Evolutionary conservation across 2,797 vertebrate species (phyloP).

Genomic region (Enteromius mattozi): DNA sequence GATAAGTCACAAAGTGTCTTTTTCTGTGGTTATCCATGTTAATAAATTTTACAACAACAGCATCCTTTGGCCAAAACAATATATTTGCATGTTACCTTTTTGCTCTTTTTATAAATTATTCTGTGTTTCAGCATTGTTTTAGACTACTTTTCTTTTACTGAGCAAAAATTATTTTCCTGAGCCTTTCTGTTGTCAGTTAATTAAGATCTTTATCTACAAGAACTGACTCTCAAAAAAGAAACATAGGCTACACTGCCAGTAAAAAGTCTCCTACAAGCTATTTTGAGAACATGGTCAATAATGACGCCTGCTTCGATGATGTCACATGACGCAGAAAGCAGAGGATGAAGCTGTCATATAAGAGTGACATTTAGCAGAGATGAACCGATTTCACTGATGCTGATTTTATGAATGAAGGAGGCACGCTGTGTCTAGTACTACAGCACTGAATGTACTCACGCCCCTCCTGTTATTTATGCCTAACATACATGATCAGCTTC

Average conservation of each 20-base stretch:
- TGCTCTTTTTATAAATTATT: neutral
- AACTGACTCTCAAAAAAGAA: neutral
- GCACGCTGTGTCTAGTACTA: conserved; percentile 26
- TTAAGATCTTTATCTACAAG: neutral
- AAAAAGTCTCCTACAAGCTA: neutral
- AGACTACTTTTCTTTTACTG: neutral
- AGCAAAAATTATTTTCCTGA: too few species aligned
- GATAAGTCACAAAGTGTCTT: neutral
- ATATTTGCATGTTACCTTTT: neutral
- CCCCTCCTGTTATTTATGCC: neutral
- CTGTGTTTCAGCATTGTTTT: neutral
- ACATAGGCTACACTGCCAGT: neutral
- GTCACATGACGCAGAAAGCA: conserved; percentile 22
- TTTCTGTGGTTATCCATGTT: neutral
- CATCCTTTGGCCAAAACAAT: too few species aligned
- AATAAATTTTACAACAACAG: neutral
- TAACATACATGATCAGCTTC: neutral
- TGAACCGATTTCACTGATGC: neutral
- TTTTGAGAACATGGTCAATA: conserved; percentile 4
- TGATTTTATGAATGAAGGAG: conserved; percentile 45
- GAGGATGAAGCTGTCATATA: neutral
- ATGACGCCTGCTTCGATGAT: neutral
- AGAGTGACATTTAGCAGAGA: conserved; percentile 8
- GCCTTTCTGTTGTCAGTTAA: neutral
- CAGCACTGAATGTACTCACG: neutral